Conservation (phyloP, 2,797 vertebrate genomes). For the Sebastes diploproa region DNA sequence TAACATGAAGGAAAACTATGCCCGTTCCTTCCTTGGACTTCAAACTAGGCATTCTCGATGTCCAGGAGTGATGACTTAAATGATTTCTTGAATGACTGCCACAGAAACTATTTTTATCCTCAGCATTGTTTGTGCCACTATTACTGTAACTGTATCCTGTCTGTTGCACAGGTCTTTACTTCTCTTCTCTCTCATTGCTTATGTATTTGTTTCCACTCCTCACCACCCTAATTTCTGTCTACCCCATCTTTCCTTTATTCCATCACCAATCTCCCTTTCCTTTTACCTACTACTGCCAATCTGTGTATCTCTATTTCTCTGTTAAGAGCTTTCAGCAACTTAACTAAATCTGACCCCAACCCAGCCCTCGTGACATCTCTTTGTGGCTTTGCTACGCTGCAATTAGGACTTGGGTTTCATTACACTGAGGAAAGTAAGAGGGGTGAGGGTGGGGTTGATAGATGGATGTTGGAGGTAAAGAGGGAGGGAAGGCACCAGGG, state of each 20-base stretch:
- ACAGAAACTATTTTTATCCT: neutral
- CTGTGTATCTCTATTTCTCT: neutral
- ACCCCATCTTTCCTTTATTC: neutral
- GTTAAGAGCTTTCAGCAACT: conserved; percentile 59
- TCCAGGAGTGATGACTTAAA: neutral
- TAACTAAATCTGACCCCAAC: conserved; percentile 63
- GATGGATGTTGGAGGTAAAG: conserved; percentile 21
- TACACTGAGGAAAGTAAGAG: conserved; percentile 31
- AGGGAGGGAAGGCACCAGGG: neutral
- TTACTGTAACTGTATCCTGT: neutral
- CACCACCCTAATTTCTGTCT: neutral
- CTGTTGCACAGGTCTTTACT: neutral
- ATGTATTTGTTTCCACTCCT: neutral
- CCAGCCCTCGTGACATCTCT: conserved; percentile 22
- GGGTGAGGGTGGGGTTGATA: conserved; percentile 4
- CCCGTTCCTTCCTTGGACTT: neutral
- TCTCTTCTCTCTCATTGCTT: neutral
- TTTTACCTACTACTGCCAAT: neutral
- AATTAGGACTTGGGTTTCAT: conserved; percentile 69
- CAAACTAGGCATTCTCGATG: too few relatives aligned
- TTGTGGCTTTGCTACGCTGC: conserved; percentile 49
- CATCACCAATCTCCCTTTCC: neutral
- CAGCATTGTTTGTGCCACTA: neutral
- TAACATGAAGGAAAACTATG: neutral
- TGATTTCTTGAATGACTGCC: neutral